Percentiles rank a stretch among this genome's conserved stretches.
Evolutionary conservation across 2,888 invertebrate species (phyloP).

Genomic region (Periphyllus acericola): DNA sequence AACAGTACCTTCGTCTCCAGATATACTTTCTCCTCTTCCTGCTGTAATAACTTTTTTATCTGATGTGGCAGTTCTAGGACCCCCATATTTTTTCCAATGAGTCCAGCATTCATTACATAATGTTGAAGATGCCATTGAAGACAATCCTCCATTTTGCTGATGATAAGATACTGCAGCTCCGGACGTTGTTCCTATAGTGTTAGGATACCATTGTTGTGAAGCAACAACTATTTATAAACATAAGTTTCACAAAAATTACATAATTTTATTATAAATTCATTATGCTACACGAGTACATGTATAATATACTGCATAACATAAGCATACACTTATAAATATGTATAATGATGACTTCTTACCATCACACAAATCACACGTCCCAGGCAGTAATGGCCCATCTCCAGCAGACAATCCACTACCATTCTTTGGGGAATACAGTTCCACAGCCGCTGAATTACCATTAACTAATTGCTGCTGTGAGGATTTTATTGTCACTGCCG

Average conservation of each 20-base stretch:
- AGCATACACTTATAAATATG: slow-evolving; percentile 4
- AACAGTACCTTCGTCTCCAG: slow-evolving; percentile 67
- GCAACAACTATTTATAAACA: slow-evolving; percentile 1
- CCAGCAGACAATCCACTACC: background rate
- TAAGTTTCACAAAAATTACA: background rate
- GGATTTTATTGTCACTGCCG: slow-evolving; percentile 17
- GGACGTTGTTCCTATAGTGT: slow-evolving; percentile 79
- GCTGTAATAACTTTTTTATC: slow-evolving; percentile 67
- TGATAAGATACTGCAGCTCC: slow-evolving; percentile 10
- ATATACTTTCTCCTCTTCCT: slow-evolving; percentile 66
- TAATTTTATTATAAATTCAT: background rate
- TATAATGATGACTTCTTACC: background rate
- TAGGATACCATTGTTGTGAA: slow-evolving; percentile 88
- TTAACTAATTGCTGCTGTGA: slow-evolving; percentile 47
- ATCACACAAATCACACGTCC: slow-evolving; percentile 46
- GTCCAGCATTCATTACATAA: slow-evolving; percentile 95
- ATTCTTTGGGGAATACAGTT: slow-evolving; percentile 33
- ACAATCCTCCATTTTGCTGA: slow-evolving; percentile 43
- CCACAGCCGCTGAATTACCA: slow-evolving; percentile 40
- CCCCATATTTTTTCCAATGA: slow-evolving; percentile 99
- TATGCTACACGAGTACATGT: no score
- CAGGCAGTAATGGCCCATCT: slow-evolving; percentile 32
- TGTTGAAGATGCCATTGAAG: slow-evolving; percentile 68
- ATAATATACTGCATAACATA: background rate
- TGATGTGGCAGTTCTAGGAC: slow-evolving; percentile 82